Percentiles rank a stretch among this genome's conserved stretches.
Evolutionary conservation across 2,113 vertebrate species (phyloP).

Genomic region (Muntiacus muntjak): DNA sequence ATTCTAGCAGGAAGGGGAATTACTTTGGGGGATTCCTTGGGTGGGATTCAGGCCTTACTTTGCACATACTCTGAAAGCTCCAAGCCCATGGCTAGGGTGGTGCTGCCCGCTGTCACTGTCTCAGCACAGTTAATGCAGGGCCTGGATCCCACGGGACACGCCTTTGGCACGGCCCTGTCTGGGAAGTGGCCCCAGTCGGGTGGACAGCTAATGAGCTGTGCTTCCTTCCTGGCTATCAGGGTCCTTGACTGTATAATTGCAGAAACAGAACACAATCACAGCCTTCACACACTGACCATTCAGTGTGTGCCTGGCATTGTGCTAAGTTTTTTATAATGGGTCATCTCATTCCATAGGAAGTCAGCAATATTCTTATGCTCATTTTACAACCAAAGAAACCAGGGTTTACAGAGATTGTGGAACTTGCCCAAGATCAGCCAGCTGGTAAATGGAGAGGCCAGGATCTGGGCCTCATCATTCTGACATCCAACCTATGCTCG

Average conservation of each 20-base stretch:
- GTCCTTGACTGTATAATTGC: background rate
- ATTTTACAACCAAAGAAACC: background rate
- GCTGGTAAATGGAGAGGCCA: background rate
- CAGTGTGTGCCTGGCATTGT: background rate
- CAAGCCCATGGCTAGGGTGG: background rate
- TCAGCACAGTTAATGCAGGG: background rate
- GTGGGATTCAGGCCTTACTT: slow-evolving; percentile 17
- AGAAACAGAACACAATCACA: background rate
- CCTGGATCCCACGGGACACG: background rate
- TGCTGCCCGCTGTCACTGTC: background rate
- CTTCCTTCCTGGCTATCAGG: slow-evolving; percentile 44
- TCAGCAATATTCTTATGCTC: background rate
- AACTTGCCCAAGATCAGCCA: background rate
- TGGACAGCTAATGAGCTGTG: slow-evolving; percentile 38
- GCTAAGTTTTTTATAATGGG: background rate
- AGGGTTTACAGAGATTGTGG: background rate
- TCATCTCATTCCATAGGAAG: background rate
- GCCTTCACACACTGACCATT: background rate
- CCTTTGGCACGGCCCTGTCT: slow-evolving; percentile 44
- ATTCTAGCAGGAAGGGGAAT: slow-evolving; percentile 32
- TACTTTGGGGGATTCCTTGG: background rate
- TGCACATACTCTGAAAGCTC: background rate
- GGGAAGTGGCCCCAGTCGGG: background rate
- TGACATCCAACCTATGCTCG: background rate
- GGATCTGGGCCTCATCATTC: background rate